phyloP scores from a whole-genome alignment of 2,113 vertebrate genomes.

The Odontophorus gujanensis region DNA sequence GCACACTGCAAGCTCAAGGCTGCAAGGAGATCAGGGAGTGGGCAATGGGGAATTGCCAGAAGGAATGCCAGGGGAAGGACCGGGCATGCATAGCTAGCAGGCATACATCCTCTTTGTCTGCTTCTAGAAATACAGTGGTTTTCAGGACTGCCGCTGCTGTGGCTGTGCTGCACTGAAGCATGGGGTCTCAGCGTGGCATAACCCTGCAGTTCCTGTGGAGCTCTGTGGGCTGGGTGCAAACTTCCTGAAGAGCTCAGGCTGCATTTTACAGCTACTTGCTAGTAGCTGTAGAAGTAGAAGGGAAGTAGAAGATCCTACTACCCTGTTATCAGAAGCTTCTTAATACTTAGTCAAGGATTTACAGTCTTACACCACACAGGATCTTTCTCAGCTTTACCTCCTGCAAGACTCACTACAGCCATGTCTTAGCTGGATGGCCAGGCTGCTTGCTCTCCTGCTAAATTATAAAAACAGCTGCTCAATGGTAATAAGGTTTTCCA shows the following conservation, averaged over 20 bases:
- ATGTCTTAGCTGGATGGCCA: background rate
- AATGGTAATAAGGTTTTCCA: background rate
- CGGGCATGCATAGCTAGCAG: fast-evolving
- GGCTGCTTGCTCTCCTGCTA: background rate
- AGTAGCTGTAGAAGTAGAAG: background rate
- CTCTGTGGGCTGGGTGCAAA: background rate
- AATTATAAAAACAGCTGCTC: background rate
- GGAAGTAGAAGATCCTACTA: background rate
- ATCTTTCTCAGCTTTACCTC: background rate
- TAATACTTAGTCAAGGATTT: background rate
- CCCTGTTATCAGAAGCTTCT: background rate
- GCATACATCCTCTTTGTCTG: background rate
- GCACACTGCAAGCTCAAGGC: fast-evolving
- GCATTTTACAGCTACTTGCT: background rate
- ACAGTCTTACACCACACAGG: fast-evolving
- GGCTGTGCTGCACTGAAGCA: background rate
- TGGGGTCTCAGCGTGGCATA: fast-evolving
- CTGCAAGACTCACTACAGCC: background rate
- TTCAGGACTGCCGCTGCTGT: background rate
- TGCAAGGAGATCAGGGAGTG: background rate
- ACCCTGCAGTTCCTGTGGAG: background rate
- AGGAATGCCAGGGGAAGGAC: background rate
- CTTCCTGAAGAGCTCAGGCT: background rate
- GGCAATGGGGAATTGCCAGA: background rate
- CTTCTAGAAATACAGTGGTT: background rate